Conservation (phyloP, 2,888 invertebrate species). For the Temnothorax rugatulus region DNA sequence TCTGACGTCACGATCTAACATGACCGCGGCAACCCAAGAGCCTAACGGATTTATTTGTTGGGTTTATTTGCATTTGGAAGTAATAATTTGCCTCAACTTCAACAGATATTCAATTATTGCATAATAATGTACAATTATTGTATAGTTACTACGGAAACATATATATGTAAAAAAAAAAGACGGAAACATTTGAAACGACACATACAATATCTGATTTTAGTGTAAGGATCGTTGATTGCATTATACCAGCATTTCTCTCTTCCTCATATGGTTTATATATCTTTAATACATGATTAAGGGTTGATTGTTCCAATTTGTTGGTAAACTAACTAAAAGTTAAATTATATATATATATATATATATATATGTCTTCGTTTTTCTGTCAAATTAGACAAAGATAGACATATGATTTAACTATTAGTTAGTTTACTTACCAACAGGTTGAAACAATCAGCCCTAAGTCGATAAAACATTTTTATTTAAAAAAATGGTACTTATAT, state of each 20-base stretch:
- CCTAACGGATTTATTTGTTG: slow-evolving; percentile 10
- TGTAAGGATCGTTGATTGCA: slow-evolving; percentile 44
- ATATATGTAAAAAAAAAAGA: neutral
- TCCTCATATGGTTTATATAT: slow-evolving; percentile 38
- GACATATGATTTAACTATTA: too few relatives aligned
- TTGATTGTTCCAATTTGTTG: too few relatives aligned
- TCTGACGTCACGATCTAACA: too few relatives aligned
- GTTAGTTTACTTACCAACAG: too few relatives aligned
- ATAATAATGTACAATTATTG: slow-evolving; percentile 37
- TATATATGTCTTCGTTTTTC: too few relatives aligned
- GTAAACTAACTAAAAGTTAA: too few relatives aligned
- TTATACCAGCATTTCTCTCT: slow-evolving; percentile 39
- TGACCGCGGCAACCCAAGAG: too few relatives aligned
- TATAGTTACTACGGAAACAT: slow-evolving; percentile 33
- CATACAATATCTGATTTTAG: slow-evolving; percentile 35
- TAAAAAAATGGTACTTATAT: slow-evolving; percentile 6
- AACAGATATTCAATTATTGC: slow-evolving; percentile 15
- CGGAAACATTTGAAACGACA: slow-evolving; percentile 3
- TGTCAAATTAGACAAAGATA: too few relatives aligned
- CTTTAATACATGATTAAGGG: slow-evolving; percentile 20
- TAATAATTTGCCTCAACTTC: slow-evolving; percentile 21
- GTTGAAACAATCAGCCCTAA: too few relatives aligned
- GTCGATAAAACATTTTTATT: neutral
- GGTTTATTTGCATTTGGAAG: neutral
- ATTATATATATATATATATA: too few relatives aligned